Conservation (phyloP, 2,113 vertebrate species). For the Pantherophis guttatus region DNA sequence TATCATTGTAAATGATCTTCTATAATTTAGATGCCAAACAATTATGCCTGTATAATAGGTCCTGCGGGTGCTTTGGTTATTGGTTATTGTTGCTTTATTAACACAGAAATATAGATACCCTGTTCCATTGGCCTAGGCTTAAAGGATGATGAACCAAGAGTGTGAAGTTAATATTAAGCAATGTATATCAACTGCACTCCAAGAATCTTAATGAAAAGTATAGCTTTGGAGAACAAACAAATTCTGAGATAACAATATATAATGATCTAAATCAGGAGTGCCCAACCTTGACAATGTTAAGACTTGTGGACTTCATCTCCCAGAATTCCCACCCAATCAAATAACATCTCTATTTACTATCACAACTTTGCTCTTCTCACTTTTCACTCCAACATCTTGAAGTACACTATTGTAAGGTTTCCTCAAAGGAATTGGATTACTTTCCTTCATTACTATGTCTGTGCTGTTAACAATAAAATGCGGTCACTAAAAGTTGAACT, state of each 20-base stretch:
- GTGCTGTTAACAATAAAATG: background rate
- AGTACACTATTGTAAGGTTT: background rate
- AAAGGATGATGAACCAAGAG: conserved; percentile 10
- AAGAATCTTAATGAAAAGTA: conserved; percentile 41
- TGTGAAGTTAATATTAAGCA: conserved; percentile 40
- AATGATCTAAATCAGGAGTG: conserved; percentile 5
- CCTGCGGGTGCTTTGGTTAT: conserved; percentile 10
- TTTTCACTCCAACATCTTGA: background rate
- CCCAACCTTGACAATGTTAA: background rate
- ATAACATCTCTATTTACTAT: background rate
- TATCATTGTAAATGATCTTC: background rate
- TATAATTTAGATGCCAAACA: background rate
- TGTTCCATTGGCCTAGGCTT: conserved; percentile 4
- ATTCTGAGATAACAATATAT: conserved; percentile 29
- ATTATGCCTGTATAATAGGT: background rate
- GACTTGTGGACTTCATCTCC: background rate
- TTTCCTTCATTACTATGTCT: background rate
- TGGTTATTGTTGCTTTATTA: background rate
- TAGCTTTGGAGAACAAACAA: conserved; percentile 5
- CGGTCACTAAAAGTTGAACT: background rate
- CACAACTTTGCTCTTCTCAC: background rate
- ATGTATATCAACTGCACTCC: conserved; percentile 33
- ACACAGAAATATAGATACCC: conserved; percentile 49
- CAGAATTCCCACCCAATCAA: background rate
- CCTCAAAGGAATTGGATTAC: background rate